Evolutionary conservation across 2,888 invertebrate species (phyloP).

Genomic region (Plusia festucae): DNA sequence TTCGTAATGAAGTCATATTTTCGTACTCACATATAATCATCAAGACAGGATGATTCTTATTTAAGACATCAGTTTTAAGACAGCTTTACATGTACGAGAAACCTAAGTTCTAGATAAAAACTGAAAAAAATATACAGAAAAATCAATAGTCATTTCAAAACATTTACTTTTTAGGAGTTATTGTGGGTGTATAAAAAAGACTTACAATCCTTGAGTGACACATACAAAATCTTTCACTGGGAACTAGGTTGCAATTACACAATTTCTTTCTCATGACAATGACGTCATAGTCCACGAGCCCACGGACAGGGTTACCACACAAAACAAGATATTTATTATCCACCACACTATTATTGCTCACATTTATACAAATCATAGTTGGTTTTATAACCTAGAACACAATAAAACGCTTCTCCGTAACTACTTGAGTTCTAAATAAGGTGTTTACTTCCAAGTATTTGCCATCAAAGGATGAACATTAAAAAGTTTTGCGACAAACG

Average conservation of each 20-base stretch:
- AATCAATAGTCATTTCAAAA: no score
- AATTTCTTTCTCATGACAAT: background rate
- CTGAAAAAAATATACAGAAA: no score
- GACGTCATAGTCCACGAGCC: background rate
- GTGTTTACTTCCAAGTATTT: slow-evolving; percentile 9
- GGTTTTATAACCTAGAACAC: slow-evolving; percentile 19
- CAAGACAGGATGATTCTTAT: no score
- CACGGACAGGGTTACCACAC: background rate
- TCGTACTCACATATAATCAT: no score
- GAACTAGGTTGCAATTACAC: background rate
- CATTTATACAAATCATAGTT: slow-evolving; percentile 6
- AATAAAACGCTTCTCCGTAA: slow-evolving; percentile 23
- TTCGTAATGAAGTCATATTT: no score
- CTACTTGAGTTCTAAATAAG: slow-evolving; percentile 23
- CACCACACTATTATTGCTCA: background rate
- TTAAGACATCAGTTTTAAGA: no score
- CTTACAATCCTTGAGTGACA: background rate
- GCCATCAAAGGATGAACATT: slow-evolving; percentile 4
- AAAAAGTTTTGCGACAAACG: background rate
- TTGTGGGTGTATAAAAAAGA: background rate
- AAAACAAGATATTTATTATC: background rate
- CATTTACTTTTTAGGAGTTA: background rate
- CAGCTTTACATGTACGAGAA: no score
- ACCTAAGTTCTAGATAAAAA: no score
- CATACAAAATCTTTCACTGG: background rate